These are phyloP conservation scores for Harpagoxenus sublaevis DNA, from an alignment of 2,888 invertebrate genomes.

Conservation along the genomic window DNA sequence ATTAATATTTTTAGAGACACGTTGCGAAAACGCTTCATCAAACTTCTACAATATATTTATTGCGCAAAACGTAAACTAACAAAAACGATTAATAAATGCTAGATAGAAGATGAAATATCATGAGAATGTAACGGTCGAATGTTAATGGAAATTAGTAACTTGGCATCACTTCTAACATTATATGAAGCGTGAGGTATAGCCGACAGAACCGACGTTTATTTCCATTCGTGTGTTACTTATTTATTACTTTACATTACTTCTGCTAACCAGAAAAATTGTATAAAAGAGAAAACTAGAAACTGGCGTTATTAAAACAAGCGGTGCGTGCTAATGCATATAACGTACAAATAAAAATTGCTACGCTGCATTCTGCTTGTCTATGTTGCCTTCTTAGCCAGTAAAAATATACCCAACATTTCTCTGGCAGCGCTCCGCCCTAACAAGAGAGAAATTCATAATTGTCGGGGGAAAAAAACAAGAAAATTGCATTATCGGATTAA, in stretches of 20 bases:
- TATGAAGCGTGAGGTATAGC: not conserved
- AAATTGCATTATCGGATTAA: constrained; percentile 1
- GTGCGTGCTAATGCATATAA: not conserved
- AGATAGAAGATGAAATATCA: constrained; percentile 19
- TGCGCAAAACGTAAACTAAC: not conserved
- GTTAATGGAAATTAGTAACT: constrained; percentile 37
- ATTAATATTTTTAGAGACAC: constrained; percentile 9
- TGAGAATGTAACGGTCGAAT: not conserved
- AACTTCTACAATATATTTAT: constrained; percentile 14
- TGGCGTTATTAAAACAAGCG: not conserved
- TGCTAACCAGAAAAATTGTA: not conserved
- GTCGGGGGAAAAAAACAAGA: not conserved
- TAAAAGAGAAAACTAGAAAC: not conserved
- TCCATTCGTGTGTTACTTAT: constrained; percentile 20
- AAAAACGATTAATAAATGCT: constrained; percentile 30
- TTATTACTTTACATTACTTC: constrained; percentile 29
- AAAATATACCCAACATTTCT: constrained; percentile 10
- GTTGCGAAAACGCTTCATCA: not conserved
- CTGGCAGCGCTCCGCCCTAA: not conserved
- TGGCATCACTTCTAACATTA: not conserved
- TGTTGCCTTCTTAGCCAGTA: not conserved
- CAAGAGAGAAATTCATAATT: not conserved
- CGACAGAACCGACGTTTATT: constrained; percentile 13
- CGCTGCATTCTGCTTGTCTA: not conserved
- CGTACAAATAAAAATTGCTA: constrained; percentile 5